Percentiles rank a stretch among this genome's conserved stretches.
phyloP scores from a whole-genome alignment of 2,797 vertebrate species.

The Sphenodon punctatus region DNA sequence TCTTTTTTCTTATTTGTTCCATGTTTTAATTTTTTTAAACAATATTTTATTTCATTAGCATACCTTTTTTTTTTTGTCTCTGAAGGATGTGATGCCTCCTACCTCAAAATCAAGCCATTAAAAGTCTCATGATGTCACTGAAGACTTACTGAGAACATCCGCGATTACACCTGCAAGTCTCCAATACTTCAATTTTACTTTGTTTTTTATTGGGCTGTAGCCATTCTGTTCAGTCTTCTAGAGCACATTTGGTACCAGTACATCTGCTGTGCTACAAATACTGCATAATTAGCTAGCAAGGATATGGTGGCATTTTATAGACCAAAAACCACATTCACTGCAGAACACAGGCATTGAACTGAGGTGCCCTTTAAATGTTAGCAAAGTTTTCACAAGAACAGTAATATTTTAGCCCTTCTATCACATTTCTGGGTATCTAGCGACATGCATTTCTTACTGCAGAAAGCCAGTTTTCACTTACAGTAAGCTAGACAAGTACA shows the following conservation, averaged over 20 bases:
- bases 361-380: too few relatives aligned
- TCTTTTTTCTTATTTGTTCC: too few relatives aligned
- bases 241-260: background rate
- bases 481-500: background rate
- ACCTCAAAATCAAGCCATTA: background rate
- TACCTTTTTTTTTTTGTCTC: background rate
- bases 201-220: background rate
- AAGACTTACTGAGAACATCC: background rate
- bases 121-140: background rate
- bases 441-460: background rate
- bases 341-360: background rate
- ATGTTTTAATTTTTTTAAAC: too few relatives aligned
- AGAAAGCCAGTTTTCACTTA: background rate
- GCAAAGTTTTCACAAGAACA: background rate
- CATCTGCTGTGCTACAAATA: background rate
- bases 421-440: background rate
- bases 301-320: background rate
- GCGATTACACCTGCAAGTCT: background rate
- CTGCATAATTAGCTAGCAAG: background rate
- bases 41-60: too few relatives aligned
- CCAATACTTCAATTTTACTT: background rate
- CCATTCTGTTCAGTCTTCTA: background rate
- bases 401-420: background rate
- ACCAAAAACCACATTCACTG: background rate
- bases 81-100: background rate